Percentiles rank a stretch among this genome's conserved stretches.
Evolutionary conservation across 1,140 invertebrate species (phyloP).

Genomic region (Trichonephila inaurata): DNA sequence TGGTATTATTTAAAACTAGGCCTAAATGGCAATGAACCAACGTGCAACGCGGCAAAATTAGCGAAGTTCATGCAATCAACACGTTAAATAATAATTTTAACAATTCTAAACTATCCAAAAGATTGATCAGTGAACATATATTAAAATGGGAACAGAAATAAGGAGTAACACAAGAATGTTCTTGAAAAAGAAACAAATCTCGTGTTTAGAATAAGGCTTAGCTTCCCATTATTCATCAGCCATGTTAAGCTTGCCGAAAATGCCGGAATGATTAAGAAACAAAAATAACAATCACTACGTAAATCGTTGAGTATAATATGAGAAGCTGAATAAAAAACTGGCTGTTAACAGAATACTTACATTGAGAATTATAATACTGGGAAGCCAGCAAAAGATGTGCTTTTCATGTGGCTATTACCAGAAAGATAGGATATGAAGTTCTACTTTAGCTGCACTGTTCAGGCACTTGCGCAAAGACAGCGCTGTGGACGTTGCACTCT

Average conservation of each 20-base stretch:
- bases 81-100: neutral
- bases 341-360: slow-evolving; percentile 30
- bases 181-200: slow-evolving; percentile 7
- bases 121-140: neutral
- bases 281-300: neutral
- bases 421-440: neutral
- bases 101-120: neutral
- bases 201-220: slow-evolving; percentile 72
- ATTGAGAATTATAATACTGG: slow-evolving; percentile 44
- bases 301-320: neutral
- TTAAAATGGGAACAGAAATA: neutral
- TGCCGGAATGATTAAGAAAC: slow-evolving; percentile 22
- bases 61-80: neutral
- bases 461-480: neutral
- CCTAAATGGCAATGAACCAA: slow-evolving; percentile 56
- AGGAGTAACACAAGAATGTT: neutral
- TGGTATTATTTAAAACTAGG: slow-evolving; percentile 17
- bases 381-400: neutral
- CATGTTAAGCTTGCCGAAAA: slow-evolving; percentile 43
- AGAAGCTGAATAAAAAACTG: neutral
- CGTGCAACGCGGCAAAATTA: slow-evolving; percentile 67
- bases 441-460: neutral
- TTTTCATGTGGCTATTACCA: neutral
- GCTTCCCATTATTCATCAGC: slow-evolving; percentile 45
- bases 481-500: slow-evolving; percentile 27